These are phyloP conservation scores for Parascotia fuliginaria DNA, from an alignment of 2,888 invertebrate species.

Conservation along the genomic window DNA sequence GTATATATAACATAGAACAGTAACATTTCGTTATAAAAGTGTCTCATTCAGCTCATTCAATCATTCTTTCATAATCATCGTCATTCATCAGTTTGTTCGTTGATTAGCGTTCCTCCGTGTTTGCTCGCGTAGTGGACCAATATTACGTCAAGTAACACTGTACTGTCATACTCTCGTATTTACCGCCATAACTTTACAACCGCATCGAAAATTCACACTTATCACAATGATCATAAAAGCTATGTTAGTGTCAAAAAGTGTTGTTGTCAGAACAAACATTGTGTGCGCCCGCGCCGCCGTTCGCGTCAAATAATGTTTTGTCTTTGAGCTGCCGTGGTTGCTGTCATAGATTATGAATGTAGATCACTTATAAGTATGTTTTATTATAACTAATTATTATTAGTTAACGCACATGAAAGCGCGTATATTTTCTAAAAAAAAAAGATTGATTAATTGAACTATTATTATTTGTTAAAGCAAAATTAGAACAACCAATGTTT, in stretches of 20 bases:
- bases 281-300: constrained; percentile 55
- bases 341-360: constrained; percentile 54
- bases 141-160: constrained; percentile 62
- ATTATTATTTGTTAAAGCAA: too few species aligned
- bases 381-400: constrained; percentile 9
- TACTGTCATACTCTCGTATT: constrained; percentile 48
- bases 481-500: too few species aligned
- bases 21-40: constrained; percentile 4
- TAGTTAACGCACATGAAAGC: too few species aligned
- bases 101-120: constrained; percentile 57
- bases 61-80: constrained; percentile 45
- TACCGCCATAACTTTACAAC: constrained; percentile 23
- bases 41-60: constrained; percentile 25
- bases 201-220: constrained; percentile 40
- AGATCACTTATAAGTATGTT: constrained; percentile 25
- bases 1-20: constrained; percentile 5
- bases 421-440: too few species aligned
- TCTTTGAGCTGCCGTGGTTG: constrained; percentile 74
- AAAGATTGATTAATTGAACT: too few species aligned
- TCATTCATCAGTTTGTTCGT: constrained; percentile 53
- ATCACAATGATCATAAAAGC: constrained; percentile 24
- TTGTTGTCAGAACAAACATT: constrained; percentile 49
- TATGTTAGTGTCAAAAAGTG: constrained; percentile 27
- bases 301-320: constrained; percentile 61
- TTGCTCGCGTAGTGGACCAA: constrained; percentile 54